phyloP scores from a whole-genome alignment of 2,797 vertebrate species.

The Tangara arthus region DNA sequence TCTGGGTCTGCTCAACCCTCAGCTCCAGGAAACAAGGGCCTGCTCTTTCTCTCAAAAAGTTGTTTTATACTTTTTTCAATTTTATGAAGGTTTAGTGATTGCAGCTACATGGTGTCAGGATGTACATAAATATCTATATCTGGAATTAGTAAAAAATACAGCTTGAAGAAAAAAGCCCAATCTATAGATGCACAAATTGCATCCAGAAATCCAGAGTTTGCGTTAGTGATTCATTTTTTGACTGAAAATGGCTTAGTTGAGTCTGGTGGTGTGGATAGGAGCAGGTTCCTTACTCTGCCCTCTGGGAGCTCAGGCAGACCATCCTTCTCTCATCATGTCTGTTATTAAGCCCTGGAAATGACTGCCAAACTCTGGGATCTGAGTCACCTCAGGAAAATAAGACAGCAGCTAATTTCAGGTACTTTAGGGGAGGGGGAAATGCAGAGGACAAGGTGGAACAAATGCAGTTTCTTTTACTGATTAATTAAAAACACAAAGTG shows the following conservation, averaged over 20 bases:
- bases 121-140: neutral
- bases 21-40: neutral
- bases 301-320: neutral
- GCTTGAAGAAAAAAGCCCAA: neutral
- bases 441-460: neutral
- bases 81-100: neutral
- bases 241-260: neutral
- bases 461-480: neutral
- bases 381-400: neutral
- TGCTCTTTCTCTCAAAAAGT: neutral
- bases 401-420: neutral
- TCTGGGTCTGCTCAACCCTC: neutral
- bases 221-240: neutral
- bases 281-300: neutral
- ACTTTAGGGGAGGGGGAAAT: neutral
- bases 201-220: neutral
- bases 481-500: neutral
- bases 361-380: neutral
- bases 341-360: neutral
- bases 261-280: accelerated
- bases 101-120: neutral
- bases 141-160: neutral
- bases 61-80: neutral
- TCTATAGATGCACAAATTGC: neutral
- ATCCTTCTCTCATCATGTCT: neutral